Percentiles rank a stretch among this genome's conserved stretches.
These are phyloP conservation scores for Exephanes ischioxanthus DNA, from an alignment of 2,888 invertebrate species.

Conservation along the genomic window DNA sequence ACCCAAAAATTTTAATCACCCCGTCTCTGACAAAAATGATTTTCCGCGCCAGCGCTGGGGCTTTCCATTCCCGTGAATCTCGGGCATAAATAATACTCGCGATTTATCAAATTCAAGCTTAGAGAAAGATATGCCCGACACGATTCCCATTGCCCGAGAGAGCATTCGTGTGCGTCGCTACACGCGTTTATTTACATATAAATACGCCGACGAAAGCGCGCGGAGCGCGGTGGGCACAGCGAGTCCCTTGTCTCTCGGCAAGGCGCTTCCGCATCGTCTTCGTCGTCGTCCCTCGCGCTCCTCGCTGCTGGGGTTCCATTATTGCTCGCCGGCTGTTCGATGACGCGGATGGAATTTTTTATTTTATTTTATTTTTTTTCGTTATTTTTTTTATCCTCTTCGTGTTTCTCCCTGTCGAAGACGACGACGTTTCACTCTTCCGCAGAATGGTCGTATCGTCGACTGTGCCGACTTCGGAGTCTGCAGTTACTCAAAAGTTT, in stretches of 20 bases:
- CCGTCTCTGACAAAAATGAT: too few species aligned
- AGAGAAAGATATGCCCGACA: background rate
- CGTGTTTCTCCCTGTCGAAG: conserved; percentile 29
- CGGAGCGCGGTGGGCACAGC: conserved; percentile 46
- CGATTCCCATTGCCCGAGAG: background rate
- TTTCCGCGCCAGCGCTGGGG: too few species aligned
- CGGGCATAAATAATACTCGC: background rate
- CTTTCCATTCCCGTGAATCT: too few species aligned
- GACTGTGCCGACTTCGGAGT: background rate
- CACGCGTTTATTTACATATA: conserved; percentile 56
- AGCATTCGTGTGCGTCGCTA: conserved; percentile 22
- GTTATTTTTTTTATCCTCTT: conserved; percentile 16
- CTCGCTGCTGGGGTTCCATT: conserved; percentile 55
- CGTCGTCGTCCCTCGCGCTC: conserved; percentile 2
- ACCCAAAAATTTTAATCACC: too few species aligned
- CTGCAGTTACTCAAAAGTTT: background rate
- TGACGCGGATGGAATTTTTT: conserved; percentile 51
- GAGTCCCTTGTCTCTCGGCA: conserved; percentile 53
- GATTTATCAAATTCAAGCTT: background rate
- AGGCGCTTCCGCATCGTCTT: conserved; percentile 43
- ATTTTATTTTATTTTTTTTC: conserved; percentile 6
- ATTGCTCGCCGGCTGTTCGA: conserved; percentile 65
- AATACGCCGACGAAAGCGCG: conserved; percentile 37
- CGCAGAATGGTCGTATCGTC: conserved; percentile 34
- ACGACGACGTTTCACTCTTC: conserved; percentile 26